phyloP scores from a whole-genome alignment of 2,888 invertebrate genomes.

The Tridacna gigas region DNA sequence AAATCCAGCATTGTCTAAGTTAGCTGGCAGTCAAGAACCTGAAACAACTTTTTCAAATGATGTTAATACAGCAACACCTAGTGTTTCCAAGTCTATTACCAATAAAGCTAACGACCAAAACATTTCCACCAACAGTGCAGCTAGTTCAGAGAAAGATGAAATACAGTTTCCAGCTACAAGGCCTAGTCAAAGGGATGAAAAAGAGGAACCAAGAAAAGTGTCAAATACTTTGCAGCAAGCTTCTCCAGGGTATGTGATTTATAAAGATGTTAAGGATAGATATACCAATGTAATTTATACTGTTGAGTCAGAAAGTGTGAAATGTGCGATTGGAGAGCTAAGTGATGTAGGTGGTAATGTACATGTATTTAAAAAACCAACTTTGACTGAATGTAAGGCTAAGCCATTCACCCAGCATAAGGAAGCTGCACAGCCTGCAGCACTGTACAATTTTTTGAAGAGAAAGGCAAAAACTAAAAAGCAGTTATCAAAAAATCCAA shows the following conservation, averaged over 20 bases:
- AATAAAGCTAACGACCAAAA: background rate
- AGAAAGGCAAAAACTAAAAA: too few relatives aligned
- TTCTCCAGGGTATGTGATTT: constrained; percentile 67
- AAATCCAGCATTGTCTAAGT: constrained; percentile 48
- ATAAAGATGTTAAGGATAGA: constrained; percentile 26
- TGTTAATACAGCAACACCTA: background rate
- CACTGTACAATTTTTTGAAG: too few relatives aligned
- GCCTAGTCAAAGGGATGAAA: background rate
- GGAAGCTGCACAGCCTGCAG: too few relatives aligned
- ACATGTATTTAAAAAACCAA: too few relatives aligned
- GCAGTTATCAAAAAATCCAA: too few relatives aligned
- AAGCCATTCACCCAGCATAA: too few relatives aligned
- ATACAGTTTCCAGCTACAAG: background rate
- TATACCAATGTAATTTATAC: too few relatives aligned
- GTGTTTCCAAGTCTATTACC: background rate
- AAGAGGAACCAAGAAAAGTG: background rate
- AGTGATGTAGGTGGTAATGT: too few relatives aligned
- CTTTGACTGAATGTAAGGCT: too few relatives aligned
- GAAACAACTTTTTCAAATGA: background rate
- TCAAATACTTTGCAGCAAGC: constrained; percentile 23
- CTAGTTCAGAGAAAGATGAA: constrained; percentile 8
- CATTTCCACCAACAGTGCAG: background rate
- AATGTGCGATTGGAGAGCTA: too few relatives aligned
- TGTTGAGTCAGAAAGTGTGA: too few relatives aligned
- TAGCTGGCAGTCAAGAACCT: background rate